Percentiles rank a stretch among this genome's conserved stretches.
phyloP scores from a whole-genome alignment of 1,140 invertebrate genomes.

The Tetragnatha versicolor region DNA sequence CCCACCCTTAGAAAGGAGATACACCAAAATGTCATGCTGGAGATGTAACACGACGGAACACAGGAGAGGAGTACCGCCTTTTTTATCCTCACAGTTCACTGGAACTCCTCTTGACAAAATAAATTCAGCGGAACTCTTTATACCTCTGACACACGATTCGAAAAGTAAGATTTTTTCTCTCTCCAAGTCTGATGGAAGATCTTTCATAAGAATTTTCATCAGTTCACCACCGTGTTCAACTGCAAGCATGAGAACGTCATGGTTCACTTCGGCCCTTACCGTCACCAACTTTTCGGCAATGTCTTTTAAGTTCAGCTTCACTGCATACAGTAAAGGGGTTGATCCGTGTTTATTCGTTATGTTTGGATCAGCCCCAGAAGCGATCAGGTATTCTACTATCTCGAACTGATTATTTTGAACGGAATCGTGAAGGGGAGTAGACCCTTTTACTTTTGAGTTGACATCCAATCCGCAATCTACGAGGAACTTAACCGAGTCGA shows the following conservation, averaged over 20 bases:
- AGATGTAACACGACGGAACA: no score
- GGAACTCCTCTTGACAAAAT: no score
- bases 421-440: constrained; percentile 66
- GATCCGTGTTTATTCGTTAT: not conserved
- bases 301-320: not conserved
- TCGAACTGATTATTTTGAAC: not conserved
- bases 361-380: constrained; percentile 30
- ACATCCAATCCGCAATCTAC: not conserved
- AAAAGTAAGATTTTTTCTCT: no score
- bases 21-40: no score
- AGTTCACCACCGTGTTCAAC: no score
- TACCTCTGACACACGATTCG: no score
- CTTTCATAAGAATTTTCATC: no score
- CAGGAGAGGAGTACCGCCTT: no score
- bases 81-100: no score
- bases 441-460: constrained; percentile 76
- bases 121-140: no score
- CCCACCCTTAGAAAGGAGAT: no score
- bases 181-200: no score
- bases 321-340: not conserved
- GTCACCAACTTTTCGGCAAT: not conserved
- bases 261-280: not conserved
- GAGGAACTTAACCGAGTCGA: not conserved
- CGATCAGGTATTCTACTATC: constrained; percentile 19
- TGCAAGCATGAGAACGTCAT: not conserved